phyloP scores from a whole-genome alignment of 2,797 vertebrate genomes.

The Babyrousa celebensis region DNA sequence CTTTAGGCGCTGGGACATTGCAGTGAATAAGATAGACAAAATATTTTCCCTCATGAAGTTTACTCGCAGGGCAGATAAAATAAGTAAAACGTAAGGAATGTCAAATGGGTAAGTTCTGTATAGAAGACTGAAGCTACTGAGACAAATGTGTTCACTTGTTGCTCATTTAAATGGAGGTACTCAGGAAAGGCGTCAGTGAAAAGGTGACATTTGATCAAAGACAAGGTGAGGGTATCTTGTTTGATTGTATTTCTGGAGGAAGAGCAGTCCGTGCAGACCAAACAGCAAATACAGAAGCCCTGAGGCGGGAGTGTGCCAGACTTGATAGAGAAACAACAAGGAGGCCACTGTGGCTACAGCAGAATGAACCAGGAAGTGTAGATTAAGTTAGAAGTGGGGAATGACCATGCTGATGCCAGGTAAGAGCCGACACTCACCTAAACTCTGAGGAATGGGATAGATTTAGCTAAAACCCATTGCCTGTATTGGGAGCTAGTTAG shows the following conservation, averaged over 20 bases:
- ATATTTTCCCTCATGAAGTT: slow-evolving; percentile 1
- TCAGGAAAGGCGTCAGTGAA: neutral
- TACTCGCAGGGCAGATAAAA: neutral
- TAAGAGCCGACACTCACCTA: neutral
- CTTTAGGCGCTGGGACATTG: neutral
- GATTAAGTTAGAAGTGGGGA: neutral
- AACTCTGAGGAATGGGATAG: neutral
- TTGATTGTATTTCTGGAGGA: neutral
- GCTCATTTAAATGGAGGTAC: neutral
- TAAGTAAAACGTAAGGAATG: neutral
- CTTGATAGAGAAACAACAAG: neutral
- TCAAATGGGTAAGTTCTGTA: neutral
- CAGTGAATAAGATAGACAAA: slow-evolving; percentile 20
- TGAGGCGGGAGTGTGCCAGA: neutral
- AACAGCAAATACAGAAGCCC: slow-evolving; percentile 44
- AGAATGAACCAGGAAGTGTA: neutral
- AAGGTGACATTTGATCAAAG: slow-evolving; percentile 23
- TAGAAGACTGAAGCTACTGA: slow-evolving; percentile 22
- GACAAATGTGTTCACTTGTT: neutral
- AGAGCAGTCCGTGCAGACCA: neutral
- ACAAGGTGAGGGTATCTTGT: neutral
- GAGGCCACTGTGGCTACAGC: neutral
- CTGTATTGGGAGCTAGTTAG: neutral
- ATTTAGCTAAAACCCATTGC: neutral
- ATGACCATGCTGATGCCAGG: neutral